Base-by-base conservation (phyloP, 2,113 vertebrate species). In the Rallus limicola region DNA sequence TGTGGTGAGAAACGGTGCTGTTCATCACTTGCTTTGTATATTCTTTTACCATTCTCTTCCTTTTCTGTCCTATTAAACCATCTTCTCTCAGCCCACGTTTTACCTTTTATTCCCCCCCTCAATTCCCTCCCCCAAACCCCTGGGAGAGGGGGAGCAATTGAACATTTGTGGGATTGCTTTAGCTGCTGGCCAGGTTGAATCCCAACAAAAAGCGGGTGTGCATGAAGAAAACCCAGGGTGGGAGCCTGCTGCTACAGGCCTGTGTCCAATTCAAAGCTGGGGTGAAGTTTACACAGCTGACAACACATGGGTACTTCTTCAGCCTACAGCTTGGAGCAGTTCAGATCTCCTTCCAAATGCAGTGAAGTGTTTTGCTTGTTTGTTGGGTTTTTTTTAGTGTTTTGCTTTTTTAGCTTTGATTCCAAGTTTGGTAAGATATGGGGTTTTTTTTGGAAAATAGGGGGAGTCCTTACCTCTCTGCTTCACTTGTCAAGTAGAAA, bases 401-500 rank as follows among this genome's bases (percentile, higher is more conserved):
- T 94, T 83, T 75, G 52, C 29, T 70, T 72, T 75, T 71, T n/a
- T 18, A 63, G 59, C 52, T 82, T 26, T 38, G 31, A 81, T 48
- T 81, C 46, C 29, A 19, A 58, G 29, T 36, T 59, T 75, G 29
- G 34, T 16, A 31, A 53, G 38, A 77, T 15, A 6, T 20, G 62
- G 55, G 21, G 48, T 4, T 13, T 78, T 63, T 68, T 68, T 89
- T 59, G n/a, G 16, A n/a, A 5, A 34, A 59, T 46, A 18, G 11
- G 9, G 12, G 76, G 48, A 71, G 42, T 10, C 50, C 12, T 18
- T 58, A 64, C 31, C 59, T 26, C 53, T 44, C 44, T 10, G 36
- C 26, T 46, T 72, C 21, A 1, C 9, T 55, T 2, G 2, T 38
- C 0, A 0, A 42, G 36, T 0, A 8, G n/a, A 44, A 60, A 36